A percentile compares a stretch with the other conserved stretches of the same genome.
Conservation (phyloP, 1,140 invertebrate species). For the Probaryconus sp. region DNA sequence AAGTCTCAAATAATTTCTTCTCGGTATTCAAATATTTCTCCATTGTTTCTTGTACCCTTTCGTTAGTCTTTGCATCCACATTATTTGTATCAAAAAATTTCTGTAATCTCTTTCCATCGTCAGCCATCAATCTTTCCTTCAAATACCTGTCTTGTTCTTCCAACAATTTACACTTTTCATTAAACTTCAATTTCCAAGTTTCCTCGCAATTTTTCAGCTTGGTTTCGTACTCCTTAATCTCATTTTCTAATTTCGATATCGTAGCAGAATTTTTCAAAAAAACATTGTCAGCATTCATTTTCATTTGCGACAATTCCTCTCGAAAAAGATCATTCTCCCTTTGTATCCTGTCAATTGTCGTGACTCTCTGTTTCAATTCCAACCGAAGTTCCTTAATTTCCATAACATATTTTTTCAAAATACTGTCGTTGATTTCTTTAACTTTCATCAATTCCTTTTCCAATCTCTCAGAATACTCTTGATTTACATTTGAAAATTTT, state of each 20-base stretch:
- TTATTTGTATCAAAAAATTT: slow-evolving; percentile 41
- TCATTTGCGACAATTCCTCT: slow-evolving; percentile 76
- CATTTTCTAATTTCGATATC: slow-evolving; percentile 77
- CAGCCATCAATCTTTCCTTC: slow-evolving; percentile 61
- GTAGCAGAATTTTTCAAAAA: slow-evolving; percentile 72
- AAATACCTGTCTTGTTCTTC: slow-evolving; percentile 64
- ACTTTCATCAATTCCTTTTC: slow-evolving; percentile 62
- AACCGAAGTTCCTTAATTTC: slow-evolving; percentile 74
- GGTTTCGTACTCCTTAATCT: slow-evolving; percentile 74
- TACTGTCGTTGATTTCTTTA: slow-evolving; percentile 65
- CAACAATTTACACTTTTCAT: slow-evolving; percentile 64
- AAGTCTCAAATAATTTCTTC: slow-evolving; percentile 62
- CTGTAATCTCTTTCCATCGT: slow-evolving; percentile 58
- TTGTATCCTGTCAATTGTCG: slow-evolving; percentile 64
- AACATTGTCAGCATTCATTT: slow-evolving; percentile 72
- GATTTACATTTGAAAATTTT: slow-evolving; percentile 58
- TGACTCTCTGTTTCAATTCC: slow-evolving; percentile 70
- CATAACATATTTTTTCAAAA: slow-evolving; percentile 65
- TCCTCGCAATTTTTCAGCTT: slow-evolving; percentile 65
- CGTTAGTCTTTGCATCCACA: slow-evolving; percentile 63
- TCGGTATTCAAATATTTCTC: slow-evolving; percentile 69
- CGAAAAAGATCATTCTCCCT: slow-evolving; percentile 79
- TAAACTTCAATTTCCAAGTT: slow-evolving; percentile 76
- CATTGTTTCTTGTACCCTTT: slow-evolving; percentile 65
- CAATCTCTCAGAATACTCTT: slow-evolving; percentile 66